Evolutionary conservation across 2,797 vertebrate species (phyloP), one percentile per base, ranked within the genome.

Genomic region (Bradypodion ventrale): DNA sequence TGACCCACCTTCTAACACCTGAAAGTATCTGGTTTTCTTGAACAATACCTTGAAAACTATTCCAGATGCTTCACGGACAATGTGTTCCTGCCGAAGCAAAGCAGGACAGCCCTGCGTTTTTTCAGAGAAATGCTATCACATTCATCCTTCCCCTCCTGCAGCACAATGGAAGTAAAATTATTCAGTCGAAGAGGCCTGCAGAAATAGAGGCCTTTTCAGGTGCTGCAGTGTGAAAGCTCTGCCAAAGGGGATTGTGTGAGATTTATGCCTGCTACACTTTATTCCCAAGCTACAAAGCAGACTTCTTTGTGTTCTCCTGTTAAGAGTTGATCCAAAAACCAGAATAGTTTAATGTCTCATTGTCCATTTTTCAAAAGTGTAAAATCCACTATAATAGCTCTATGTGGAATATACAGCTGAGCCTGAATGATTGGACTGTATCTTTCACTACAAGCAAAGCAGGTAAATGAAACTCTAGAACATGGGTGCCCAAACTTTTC

Each of bases 311-410:
- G 65, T 83, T 69, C 63, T 44, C 88, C 81, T 4, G 59, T 82
- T 81, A 83, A 86, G n/a, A 74, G 77, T 69, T 94, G 90, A 95
- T 89, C 86, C 65, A 88, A 90, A 93, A 94, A 94, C 83, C 93
- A 94, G 94, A 93, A 89, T 40, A 49, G 82, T 88, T 88, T 81
- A 27, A 82, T 86, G 77, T 52, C 29, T 4, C 8, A 0, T 42
- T 56, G 82, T 84, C 83, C 82, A 2, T 60, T 76, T 84, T 78
- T 70, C 74, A 84, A 87, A 81, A 68, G 74, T 60, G 74, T 69
- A 32, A 40, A 85, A 85, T 73, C 13, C 0, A 19, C 0, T 15
- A 5, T 6, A 83, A 82, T 21, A 63, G 25, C 44, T 1, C 0
- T 0, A 0, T n/a, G 5, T 0, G 56, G 68, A 59, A 23, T 2